Conservation (phyloP, 2,113 vertebrate species). For the Scatophagus argus region DNA sequence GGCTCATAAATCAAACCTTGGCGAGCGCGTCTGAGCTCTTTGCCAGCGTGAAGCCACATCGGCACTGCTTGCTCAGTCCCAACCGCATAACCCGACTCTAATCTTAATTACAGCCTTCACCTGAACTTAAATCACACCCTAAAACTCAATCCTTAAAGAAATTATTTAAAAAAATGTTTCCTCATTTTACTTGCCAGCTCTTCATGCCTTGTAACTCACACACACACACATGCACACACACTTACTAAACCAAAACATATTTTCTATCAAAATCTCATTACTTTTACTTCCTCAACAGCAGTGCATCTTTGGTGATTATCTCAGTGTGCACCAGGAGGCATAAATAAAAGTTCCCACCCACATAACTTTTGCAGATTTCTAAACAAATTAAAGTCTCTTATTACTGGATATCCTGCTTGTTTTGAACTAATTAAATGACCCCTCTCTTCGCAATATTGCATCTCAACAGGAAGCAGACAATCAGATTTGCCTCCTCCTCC, state of each 20-base stretch:
- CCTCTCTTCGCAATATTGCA: not conserved
- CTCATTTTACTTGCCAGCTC: not conserved
- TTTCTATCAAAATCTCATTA: conserved; percentile 16
- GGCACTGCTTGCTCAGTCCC: conserved; percentile 22
- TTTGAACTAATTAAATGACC: not conserved
- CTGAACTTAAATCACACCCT: not conserved
- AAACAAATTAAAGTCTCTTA: not conserved
- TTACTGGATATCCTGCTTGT: not conserved
- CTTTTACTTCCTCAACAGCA: conserved; percentile 2
- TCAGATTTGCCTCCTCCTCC: not conserved
- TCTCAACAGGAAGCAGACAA: not conserved
- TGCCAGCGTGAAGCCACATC: conserved; percentile 42
- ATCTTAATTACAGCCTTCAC: not conserved
- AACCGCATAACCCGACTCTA: not conserved
- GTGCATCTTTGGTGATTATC: not conserved
- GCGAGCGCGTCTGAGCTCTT: conserved; percentile 36
- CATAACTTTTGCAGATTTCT: not conserved
- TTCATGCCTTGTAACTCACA: not conserved
- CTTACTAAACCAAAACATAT: conserved; percentile 9
- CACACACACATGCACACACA: not conserved
- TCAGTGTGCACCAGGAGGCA: not conserved
- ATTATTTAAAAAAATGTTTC: conserved; percentile 13
- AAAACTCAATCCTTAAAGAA: not conserved
- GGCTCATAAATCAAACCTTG: conserved; percentile 72
- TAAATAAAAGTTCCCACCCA: not conserved